These are phyloP conservation scores for Columba livia DNA, from an alignment of 2,113 vertebrate species.

Conservation along the genomic window DNA sequence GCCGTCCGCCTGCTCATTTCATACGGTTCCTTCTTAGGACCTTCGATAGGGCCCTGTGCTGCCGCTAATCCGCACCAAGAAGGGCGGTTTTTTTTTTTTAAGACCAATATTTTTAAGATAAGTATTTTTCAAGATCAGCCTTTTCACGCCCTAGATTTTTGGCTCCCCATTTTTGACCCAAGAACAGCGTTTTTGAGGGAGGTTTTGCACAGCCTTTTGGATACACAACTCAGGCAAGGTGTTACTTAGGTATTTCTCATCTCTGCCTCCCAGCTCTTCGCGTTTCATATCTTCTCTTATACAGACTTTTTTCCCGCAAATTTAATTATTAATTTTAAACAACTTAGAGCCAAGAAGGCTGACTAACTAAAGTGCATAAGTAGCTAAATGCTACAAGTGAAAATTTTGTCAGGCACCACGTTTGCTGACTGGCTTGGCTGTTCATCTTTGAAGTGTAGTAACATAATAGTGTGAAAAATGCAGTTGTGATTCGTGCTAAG, in stretches of 20 bases:
- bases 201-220: not conserved
- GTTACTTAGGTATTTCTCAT: not conserved
- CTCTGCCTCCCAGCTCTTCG: not conserved
- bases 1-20: fast-evolving
- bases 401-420: fast-evolving
- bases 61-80: fast-evolving
- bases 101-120: no score
- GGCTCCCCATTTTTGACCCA: fast-evolving
- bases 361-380: not conserved
- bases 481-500: no score
- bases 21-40: fast-evolving
- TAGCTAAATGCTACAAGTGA: not conserved
- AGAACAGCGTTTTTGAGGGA: not conserved
- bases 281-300: fast-evolving
- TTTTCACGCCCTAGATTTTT: not conserved
- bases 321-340: not conserved
- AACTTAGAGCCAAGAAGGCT: not conserved
- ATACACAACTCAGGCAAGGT: fast-evolving
- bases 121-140: not conserved
- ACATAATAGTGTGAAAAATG: no score
- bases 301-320: fast-evolving
- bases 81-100: no score
- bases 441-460: no score
- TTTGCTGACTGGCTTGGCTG: no score
- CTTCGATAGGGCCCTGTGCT: no score